Base-by-base conservation (phyloP, 1,140 invertebrate species). In the Lordiphosa mommai region DNA sequence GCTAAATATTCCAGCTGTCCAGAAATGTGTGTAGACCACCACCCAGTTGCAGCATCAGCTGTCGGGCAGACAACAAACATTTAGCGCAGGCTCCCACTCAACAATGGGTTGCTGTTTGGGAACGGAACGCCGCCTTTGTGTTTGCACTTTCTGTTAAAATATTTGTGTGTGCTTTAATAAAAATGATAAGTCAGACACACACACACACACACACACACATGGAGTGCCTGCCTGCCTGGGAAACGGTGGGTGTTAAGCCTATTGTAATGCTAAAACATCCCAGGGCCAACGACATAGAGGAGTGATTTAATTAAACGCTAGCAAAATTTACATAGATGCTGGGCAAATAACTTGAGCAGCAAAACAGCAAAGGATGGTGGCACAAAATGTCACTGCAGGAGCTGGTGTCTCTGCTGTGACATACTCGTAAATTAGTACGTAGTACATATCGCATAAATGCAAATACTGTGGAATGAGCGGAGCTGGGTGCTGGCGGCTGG, bases 141-240 rank as follows among this genome's bases (percentile, higher is more conserved):
- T 50, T 69, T 69, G 55, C 13, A 44, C 48, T 58, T 41, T 48
- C 65, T 68, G 61, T 64, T 55, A 64, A 68, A 68, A 65, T 65
- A 60, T 65, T 69, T 69, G 55, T 60, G 51, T 60, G 65, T 59
- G 55, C 66, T 69, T 69, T 65, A 69, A 69, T 69, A 69, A 69
- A 69, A 69, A 69, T 69, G 66, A 69, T 69, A 68, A 68, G 65
- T 64, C 65, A 43, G 20, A 43, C 20, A 27, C n/a, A 41, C 38
- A 41, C 38, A 41, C 20, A 12, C 37, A n/a, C 37, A 40, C 8
- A 38, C 8, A 41, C 40, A 43, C 20, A 10, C n/a, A 41, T 16
- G n/a, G 20, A 12, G 16, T 23, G 7, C 10, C 4, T 41, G n/a
- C n/a, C n/a, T 41, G 40, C 29, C 23, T 47, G 44, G 13, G 14